Base-by-base conservation (phyloP, 64 coral and sea anemone species). In the Dendronephthya gigantea region DNA sequence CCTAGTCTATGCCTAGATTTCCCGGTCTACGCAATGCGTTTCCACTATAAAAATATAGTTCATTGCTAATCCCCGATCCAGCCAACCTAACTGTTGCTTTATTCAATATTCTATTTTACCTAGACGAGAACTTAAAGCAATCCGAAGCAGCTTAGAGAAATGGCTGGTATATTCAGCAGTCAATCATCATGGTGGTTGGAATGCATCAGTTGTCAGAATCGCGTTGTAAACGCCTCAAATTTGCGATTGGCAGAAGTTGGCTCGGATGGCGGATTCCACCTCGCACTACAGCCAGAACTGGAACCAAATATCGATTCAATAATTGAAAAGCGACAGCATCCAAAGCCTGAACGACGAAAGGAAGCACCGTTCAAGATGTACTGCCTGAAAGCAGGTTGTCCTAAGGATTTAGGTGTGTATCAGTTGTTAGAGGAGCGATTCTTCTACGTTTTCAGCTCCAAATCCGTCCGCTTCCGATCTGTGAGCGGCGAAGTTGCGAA, bases 291-390 rank as follows among this genome's bases (percentile, higher is more conserved):
- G 29, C 72, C 72, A 10, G 72, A 79, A 39, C 72, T 79, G 6
- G 72, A 79, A 39, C 36, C 72, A 29, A 9, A 19, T 29, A 79
- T 79, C 12, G 72, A 79, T 39, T 15, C 7, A 39, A 34, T 33
- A 19, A 79, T 79, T 34, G n/a, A 33, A 29, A 79, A 79, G 8
- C 72, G 72, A 34, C 72, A 79, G 32, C 72, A 79, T 79, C 72
- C 72, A 15, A 79, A 79, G 17, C 72, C 72, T 19, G 72, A 79
- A 29, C 72, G 72, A 9, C 19, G 72, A 79, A 79, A 79, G 4
- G 72, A 79, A 33, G 72, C 72, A 1, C 72, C 72, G 19, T 79
- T 79, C 72, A 79, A 79, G 72, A 79, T 79, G 72, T 79, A 79
- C 36, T 79, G 72, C 31, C 28, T 28, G 30, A 29, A 29, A 0